Base-by-base conservation (phyloP, 2,797 vertebrate genomes). In the Melanotaenia pygmaea region DNA sequence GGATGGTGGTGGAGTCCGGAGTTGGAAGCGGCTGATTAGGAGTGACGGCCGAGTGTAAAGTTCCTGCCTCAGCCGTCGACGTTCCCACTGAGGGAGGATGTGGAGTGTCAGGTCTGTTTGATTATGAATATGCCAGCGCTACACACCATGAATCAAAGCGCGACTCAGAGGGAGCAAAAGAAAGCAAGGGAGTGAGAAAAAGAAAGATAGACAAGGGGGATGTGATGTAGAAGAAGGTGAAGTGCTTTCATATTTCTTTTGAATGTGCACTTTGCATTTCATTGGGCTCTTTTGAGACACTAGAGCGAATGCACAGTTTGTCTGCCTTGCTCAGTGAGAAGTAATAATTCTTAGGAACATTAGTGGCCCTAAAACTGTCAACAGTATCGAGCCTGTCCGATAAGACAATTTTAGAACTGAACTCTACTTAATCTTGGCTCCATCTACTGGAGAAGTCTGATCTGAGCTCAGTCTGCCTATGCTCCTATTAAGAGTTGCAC, bases 41-140 rank as follows among this genome's bases (percentile, higher is more conserved):
- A 93, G 83, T 93, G 94, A 95, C 91, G 94, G 93, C 93, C 68
- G 85, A 90, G 94, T 93, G 91, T 93, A 89, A 83, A 94, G 95
- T 96, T 96, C 95, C 94, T 78, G 86, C 92, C 89, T 83, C 83
- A 93, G 93, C 82, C 88, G 90, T 94, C 93, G 93, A 91, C 89
- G 80, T 89, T 85, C 81, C 82, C 87, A 88, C 88, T 90, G 87
- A 83, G 86, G 88, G 91, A 94, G 92, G 92, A 93, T 91, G 91
- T 91, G 88, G 87, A 82, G 86, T 93, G 92, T 93, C 92, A 88
- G 87, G 79, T 89, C 88, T 86, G 85, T 91, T 93, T 92, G 88
- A 93, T 94, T 93, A 91, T 89, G 89, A 91, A 92, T 91, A 93
- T 89, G 89, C 85, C 87, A 77, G 81, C 85, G 85, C 81, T 90